Percentiles rank a stretch among this genome's conserved stretches.
Evolutionary conservation across 2,113 vertebrate species (phyloP).

Genomic region (Nicator chloris): DNA sequence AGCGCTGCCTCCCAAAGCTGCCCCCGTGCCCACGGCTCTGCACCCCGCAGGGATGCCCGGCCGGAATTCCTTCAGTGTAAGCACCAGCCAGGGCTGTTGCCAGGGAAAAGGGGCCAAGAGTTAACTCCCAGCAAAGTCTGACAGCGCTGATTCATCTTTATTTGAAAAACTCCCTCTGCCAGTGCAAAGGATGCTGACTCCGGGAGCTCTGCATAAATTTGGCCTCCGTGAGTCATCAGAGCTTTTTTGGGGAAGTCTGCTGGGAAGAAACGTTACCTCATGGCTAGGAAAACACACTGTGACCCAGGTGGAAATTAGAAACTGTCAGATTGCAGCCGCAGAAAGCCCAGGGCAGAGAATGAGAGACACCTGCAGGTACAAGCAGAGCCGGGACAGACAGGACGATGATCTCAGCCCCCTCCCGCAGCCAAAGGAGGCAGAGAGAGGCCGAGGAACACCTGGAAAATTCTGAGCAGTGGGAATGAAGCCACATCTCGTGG

Average conservation of each 20-base stretch:
- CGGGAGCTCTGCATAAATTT: not conserved
- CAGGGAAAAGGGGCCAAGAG: not conserved
- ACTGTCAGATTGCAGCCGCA: fast-evolving
- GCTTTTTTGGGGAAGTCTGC: not conserved
- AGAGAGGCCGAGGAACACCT: not conserved
- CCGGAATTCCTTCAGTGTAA: not conserved
- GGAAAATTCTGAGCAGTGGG: not conserved
- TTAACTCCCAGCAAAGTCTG: not conserved
- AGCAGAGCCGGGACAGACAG: fast-evolving
- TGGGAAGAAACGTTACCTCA: not conserved
- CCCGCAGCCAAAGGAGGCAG: not conserved
- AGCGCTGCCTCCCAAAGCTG: not conserved
- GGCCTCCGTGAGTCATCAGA: not conserved
- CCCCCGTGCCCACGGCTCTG: fast-evolving
- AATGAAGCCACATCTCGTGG: fast-evolving
- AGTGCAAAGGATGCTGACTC: not conserved
- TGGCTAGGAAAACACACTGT: fast-evolving
- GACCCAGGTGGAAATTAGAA: fast-evolving
- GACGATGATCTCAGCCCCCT: fast-evolving
- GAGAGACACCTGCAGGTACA: fast-evolving
- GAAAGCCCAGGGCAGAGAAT: not conserved
- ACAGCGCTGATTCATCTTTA: not conserved
- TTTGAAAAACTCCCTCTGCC: not conserved
- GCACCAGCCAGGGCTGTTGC: not conserved
- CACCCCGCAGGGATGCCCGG: not conserved